Conservation (phyloP, 2,797 vertebrate genomes). For the Mycteria americana region DNA sequence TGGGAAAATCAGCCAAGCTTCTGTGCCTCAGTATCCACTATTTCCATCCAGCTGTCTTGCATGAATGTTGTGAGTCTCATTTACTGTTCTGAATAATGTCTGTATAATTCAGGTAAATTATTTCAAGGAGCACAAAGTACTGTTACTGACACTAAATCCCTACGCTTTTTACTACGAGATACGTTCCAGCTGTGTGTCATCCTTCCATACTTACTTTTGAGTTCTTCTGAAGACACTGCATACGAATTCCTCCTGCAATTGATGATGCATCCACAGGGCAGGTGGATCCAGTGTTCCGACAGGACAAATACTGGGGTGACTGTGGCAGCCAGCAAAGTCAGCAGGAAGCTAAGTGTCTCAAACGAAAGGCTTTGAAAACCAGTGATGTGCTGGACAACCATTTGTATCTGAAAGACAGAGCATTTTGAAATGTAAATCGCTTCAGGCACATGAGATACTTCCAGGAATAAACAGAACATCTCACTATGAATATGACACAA, state of each 20-base stretch:
- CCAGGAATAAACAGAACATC: neutral
- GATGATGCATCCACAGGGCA: slow-evolving; percentile 97
- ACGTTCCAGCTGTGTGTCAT: neutral
- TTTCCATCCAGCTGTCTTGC: neutral
- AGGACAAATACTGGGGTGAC: slow-evolving; percentile 91
- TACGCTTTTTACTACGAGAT: neutral
- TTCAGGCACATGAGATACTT: neutral
- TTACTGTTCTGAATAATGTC: neutral
- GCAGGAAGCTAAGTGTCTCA: slow-evolving; percentile 89
- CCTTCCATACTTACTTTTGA: slow-evolving; percentile 74
- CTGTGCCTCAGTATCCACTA: neutral
- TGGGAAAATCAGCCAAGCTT: neutral
- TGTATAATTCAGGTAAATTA: neutral
- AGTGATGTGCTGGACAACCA: slow-evolving; percentile 82
- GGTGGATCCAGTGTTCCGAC: slow-evolving; percentile 91
- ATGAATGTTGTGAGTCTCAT: neutral
- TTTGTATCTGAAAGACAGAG: slow-evolving; percentile 83
- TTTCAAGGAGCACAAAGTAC: neutral
- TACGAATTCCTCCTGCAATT: slow-evolving; percentile 81
- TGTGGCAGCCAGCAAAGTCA: slow-evolving; percentile 87
- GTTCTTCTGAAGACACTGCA: slow-evolving; percentile 63
- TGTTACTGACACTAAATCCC: neutral
- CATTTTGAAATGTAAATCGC: neutral
- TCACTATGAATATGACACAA: neutral
- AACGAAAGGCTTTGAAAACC: slow-evolving; percentile 81